Evolutionary conservation across 2,888 invertebrate genomes (phyloP).

Genomic region (Diabrotica balteata): DNA sequence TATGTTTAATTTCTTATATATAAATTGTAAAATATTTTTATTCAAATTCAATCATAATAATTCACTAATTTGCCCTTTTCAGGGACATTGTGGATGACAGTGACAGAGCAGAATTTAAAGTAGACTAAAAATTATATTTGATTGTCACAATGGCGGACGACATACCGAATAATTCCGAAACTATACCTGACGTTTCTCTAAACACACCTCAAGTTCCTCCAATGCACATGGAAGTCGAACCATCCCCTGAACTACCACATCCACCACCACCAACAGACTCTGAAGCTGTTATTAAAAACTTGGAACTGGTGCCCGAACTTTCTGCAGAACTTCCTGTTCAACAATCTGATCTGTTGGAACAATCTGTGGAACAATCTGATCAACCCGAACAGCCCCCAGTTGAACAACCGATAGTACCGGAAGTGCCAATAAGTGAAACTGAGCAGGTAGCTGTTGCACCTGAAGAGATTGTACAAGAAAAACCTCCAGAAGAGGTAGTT

Average conservation of each 20-base stretch:
- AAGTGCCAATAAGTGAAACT: not conserved
- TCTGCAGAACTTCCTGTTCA: slow-evolving; percentile 8
- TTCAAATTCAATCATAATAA: slow-evolving; percentile 7
- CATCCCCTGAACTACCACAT: slow-evolving; percentile 10
- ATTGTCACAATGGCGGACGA: slow-evolving; percentile 52
- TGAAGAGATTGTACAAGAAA: slow-evolving; percentile 10
- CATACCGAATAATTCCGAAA: slow-evolving; percentile 45
- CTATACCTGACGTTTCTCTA: slow-evolving; percentile 32
- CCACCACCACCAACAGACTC: slow-evolving; percentile 6
- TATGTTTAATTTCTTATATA: slow-evolving; percentile 1
- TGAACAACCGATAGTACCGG: slow-evolving; percentile 9
- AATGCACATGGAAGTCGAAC: slow-evolving; percentile 16
- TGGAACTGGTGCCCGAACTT: slow-evolving; percentile 4
- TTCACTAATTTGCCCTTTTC: slow-evolving; percentile 38
- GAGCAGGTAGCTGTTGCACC: slow-evolving; percentile 14
- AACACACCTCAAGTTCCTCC: slow-evolving; percentile 31
- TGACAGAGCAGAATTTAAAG: slow-evolving; percentile 39
- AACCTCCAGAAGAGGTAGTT: slow-evolving; percentile 12
- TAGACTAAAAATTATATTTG: slow-evolving; percentile 29
- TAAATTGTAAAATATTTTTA: not conserved
- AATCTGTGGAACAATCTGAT: not conserved
- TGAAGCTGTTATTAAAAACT: not conserved
- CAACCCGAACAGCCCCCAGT: slow-evolving; percentile 4
- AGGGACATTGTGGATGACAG: slow-evolving; percentile 42
- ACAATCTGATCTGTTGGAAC: not conserved